Evolutionary conservation across 1,140 invertebrate genomes (phyloP), one percentile per base, ranked within the genome.

Genomic region (Sesamia nonagrioides): DNA sequence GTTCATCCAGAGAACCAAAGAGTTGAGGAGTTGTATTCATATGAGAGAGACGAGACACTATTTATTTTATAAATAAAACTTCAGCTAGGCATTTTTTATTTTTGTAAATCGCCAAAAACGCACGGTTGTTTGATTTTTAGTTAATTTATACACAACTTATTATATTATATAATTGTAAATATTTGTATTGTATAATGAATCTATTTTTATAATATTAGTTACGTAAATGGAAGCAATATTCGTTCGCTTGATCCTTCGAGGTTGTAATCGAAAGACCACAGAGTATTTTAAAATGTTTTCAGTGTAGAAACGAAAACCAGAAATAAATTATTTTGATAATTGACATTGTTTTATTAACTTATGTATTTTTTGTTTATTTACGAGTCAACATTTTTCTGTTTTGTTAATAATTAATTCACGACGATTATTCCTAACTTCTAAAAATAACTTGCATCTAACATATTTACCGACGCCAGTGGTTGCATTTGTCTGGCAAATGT

Each of bases 121-220:
- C 79, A 80, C 74, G 61, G 79, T 85, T 81, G 77, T 84, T 85
- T 77, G 66, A 78, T 81, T 75, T 85, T 81, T 83, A 77, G 79
- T 87, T 84, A 85, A 77, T 83, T 83, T 84, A 82, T 84, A 80
- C 77, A 82, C 86, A 88, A 83, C 75, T 83, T 84, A 71, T 90
- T 42, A 87, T 84, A 74, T 90, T 42, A 87, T 84, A 82, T 86
- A 88, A 91, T 84, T 91, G 89, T 93, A 91, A 89, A 92, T 79
- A 73, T 35, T 77, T 82, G 17, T 83, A 79, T 69, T 82, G 77
- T 86, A 89, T 78, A 73, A 83, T 80, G 68, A 85, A 88, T 87
- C 81, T 92, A 90, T 93, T 93, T 93, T 92, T 93, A 78, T 92
- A 91, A 84, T 89, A 88, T 84, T 83, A 84, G 77, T 74, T 75